A percentile compares a stretch with the other conserved stretches of the same genome.
Evolutionary conservation across 2,888 invertebrate species (phyloP).

Genomic region (Papilio gigon): DNA sequence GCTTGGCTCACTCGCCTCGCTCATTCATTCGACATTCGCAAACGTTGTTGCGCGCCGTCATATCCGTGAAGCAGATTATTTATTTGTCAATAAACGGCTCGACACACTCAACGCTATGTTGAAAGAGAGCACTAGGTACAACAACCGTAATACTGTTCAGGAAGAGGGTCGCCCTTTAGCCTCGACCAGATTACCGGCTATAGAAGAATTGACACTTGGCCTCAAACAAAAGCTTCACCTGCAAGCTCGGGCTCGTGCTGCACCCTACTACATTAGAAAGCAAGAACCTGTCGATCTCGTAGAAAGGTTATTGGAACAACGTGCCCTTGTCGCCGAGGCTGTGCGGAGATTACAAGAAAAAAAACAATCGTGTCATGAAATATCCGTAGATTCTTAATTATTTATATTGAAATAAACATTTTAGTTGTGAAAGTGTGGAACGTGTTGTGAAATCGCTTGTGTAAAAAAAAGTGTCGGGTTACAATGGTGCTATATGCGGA

Average conservation of each 20-base stretch:
- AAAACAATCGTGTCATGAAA: conserved; percentile 77
- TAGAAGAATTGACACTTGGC: conserved; percentile 78
- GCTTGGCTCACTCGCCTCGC: conserved; percentile 62
- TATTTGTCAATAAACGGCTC: conserved; percentile 57
- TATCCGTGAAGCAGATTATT: conserved; percentile 60
- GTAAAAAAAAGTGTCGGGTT: conserved; percentile 82
- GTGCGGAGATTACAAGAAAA: conserved; percentile 79
- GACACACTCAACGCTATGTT: conserved; percentile 62
- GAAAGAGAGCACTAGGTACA: conserved; percentile 76
- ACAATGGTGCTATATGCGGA: conserved; percentile 83
- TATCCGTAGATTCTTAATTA: conserved; percentile 80
- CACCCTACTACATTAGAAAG: conserved; percentile 80
- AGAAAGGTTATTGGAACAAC: conserved; percentile 75
- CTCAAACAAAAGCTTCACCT: conserved; percentile 81
- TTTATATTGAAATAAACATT: conserved; percentile 71
- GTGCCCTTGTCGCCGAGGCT: conserved; percentile 80
- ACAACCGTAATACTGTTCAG: conserved; percentile 56
- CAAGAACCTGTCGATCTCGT: conserved; percentile 81
- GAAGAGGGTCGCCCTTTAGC: conserved; percentile 67
- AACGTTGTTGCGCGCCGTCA: conserved; percentile 69
- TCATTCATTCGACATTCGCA: conserved; percentile 81
- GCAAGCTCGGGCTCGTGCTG: conserved; percentile 78
- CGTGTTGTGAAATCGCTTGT: conserved; percentile 82
- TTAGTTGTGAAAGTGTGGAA: conserved; percentile 81
- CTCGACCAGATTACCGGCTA: conserved; percentile 72